Evolutionary conservation across 1,140 invertebrate species (phyloP), one percentile per base, ranked within the genome.

Genomic region (Bombus consobrinus): DNA sequence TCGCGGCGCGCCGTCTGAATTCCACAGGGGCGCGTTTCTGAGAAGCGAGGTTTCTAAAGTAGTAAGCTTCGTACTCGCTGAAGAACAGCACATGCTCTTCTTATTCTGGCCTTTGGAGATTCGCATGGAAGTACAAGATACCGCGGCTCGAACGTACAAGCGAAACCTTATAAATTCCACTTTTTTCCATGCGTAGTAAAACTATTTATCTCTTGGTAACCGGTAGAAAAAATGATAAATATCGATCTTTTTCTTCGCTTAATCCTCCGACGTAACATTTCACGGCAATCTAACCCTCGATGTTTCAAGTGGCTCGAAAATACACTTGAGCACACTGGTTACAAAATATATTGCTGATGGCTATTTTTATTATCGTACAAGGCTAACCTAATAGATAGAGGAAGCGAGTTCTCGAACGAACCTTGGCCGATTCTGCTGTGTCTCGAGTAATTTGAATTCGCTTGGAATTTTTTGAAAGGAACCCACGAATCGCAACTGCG

Each of bases 301-400:
- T 15, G n/a, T 34, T 78, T 64, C 28, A 8, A 78, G 43, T 25
- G 10, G 18, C n/a, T 18, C 13, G 53, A 25, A 22, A 72, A 53
- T 28, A 76, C 5, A 12, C 10, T 18, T 3, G 12, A 53, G 22
- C 68, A 25, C 53, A 39, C 37, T n/a, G 59, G 80, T 75, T 64
- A 39, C 6, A 66, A 53, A 47, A 66, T 10, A 28, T 37, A 34
- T 18, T 10, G 25, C 25, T 10, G n/a, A 22, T 41, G 39, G 66
- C 71, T 84, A 84, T 84, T 84, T 84, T 84, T 84, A 84, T 79
- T 59, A 80, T 81, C 69, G 41, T 41, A 68, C 82, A 85, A 81
- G 86, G 81, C 25, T 81, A 77, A 62, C 71, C 37, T 57, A 75
- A 59, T 79, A 43, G 66, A 43, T 75, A 69, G 41, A 66, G 64